Percentiles rank a stretch among this genome's conserved stretches.
phyloP scores from a whole-genome alignment of 1,140 invertebrate genomes.

The Lepidurus couesii region DNA sequence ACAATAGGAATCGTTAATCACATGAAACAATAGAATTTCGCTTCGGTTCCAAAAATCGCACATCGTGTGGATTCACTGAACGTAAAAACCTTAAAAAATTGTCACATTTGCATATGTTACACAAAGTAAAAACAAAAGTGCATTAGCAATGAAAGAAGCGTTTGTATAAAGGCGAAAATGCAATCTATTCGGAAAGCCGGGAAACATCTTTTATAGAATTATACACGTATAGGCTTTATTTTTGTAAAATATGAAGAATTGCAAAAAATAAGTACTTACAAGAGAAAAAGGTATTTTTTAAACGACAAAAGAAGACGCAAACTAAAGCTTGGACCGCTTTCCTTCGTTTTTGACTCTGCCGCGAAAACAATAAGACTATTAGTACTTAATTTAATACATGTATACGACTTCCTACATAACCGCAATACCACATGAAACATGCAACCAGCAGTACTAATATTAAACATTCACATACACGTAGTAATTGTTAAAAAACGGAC shows the following conservation, averaged over 20 bases:
- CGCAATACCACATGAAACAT: not conserved
- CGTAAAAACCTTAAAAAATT: not conserved
- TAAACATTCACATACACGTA: not conserved
- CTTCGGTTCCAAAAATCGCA: no score
- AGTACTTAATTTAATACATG: not conserved
- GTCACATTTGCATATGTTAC: not conserved
- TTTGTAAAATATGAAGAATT: not conserved
- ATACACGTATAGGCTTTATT: not conserved
- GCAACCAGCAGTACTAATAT: not conserved
- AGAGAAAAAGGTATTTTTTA: not conserved
- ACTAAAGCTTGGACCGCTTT: conserved; percentile 35
- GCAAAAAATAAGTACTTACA: not conserved
- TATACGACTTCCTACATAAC: not conserved
- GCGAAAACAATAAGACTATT: not conserved
- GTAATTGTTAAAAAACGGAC: not conserved
- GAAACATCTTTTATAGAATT: not conserved
- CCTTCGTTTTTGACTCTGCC: conserved; percentile 33
- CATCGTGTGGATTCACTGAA: no score
- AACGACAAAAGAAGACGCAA: conserved; percentile 23
- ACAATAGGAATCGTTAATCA: no score
- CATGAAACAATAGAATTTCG: no score
- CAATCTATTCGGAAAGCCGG: not conserved
- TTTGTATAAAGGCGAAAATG: not conserved
- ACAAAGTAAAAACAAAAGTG: not conserved
- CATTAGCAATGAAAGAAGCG: no score